phyloP scores from a whole-genome alignment of 23 tunicate genomes.

The Trididemnum nubilum region DNA sequence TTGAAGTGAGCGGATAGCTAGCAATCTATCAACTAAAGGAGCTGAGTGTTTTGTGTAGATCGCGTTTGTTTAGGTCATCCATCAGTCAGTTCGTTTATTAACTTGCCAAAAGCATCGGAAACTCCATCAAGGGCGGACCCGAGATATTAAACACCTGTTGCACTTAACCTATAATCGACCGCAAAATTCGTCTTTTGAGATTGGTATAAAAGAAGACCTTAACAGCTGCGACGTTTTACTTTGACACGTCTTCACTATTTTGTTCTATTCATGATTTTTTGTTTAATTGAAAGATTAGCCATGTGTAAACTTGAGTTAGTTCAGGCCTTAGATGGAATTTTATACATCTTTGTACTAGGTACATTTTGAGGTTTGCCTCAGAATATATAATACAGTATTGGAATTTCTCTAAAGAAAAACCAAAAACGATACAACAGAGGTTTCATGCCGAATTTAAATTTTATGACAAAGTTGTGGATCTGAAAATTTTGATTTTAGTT shows the following conservation, averaged over 20 bases:
- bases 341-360: no score
- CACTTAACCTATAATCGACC: slow-evolving; percentile 15
- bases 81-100: slow-evolving; percentile 19
- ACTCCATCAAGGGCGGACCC: slow-evolving; percentile 1
- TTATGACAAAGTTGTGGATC: no score
- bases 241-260: background rate
- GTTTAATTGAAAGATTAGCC: no score
- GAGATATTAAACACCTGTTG: slow-evolving; percentile 36
- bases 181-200: background rate
- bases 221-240: slow-evolving; percentile 3
- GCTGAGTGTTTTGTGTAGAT: slow-evolving; percentile 35
- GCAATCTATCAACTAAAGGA: slow-evolving; percentile 21
- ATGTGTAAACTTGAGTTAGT: no score
- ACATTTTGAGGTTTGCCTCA: no score
- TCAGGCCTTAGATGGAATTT: no score
- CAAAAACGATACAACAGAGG: no score
- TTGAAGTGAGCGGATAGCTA: slow-evolving; percentile 37
- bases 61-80: slow-evolving; percentile 26
- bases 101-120: slow-evolving; percentile 7
- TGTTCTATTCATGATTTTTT: no score
- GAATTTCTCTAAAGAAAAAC: no score
- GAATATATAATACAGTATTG: no score
- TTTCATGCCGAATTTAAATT: no score
- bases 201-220: background rate
- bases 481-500: no score